These are phyloP conservation scores for Chydorus sphaericus DNA, from an alignment of 2,888 invertebrate genomes.

Conservation along the genomic window DNA sequence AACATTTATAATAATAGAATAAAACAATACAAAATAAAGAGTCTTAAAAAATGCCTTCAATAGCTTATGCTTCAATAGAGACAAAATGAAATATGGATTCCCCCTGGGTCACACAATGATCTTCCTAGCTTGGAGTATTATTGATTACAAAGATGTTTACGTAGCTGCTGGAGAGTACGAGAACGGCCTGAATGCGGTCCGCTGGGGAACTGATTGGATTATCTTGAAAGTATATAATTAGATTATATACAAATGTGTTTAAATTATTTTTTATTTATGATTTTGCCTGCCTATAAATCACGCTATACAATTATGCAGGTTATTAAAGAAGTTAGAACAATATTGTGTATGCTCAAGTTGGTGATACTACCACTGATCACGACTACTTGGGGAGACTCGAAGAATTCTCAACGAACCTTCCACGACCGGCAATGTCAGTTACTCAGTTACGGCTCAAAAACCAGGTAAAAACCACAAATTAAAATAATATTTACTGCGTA, in stretches of 20 bases:
- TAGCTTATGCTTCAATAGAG: too few species aligned
- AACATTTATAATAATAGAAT: too few species aligned
- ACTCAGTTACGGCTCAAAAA: slow-evolving; percentile 36
- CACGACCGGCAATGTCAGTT: slow-evolving; percentile 41
- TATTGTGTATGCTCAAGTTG: slow-evolving; percentile 40
- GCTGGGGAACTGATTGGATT: slow-evolving; percentile 45
- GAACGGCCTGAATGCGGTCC: slow-evolving; percentile 33
- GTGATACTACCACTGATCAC: slow-evolving; percentile 41
- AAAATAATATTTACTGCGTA: too few species aligned
- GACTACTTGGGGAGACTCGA: slow-evolving; percentile 46
- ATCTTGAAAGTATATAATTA: slow-evolving; percentile 35
- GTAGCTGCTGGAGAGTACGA: slow-evolving; percentile 33
- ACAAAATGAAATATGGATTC: slow-evolving; percentile 41
- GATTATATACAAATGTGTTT: background rate
- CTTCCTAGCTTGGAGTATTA: slow-evolving; percentile 34
- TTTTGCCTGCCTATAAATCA: too few species aligned
- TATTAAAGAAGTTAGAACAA: too few species aligned
- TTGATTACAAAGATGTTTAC: slow-evolving; percentile 37
- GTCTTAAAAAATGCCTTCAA: too few species aligned
- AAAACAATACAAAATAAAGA: too few species aligned
- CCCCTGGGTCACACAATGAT: slow-evolving; percentile 41
- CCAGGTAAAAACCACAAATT: too few species aligned
- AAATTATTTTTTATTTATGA: too few species aligned
- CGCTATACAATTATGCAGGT: too few species aligned
- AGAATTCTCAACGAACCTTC: slow-evolving; percentile 40